Evolutionary conservation across 2,888 invertebrate species (phyloP).

Genomic region (Campoplex nolae): DNA sequence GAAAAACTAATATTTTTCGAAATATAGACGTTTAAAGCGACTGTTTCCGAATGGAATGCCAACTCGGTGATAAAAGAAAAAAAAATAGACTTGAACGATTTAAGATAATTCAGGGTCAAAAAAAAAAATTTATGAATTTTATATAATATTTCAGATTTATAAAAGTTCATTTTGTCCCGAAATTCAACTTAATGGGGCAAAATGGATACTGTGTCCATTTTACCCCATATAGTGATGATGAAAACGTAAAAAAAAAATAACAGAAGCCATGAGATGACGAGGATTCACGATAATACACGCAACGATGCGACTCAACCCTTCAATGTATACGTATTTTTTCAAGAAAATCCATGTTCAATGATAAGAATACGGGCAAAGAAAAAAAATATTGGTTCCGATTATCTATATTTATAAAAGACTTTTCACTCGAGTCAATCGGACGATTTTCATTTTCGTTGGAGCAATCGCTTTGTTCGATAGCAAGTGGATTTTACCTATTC

Average conservation of each 20-base stretch:
- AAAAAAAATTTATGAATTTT: too few species aligned
- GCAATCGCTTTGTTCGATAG: conserved; percentile 26
- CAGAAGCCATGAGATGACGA: conserved; percentile 76
- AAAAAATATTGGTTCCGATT: conserved; percentile 69
- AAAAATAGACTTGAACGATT: too few species aligned
- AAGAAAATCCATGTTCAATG: conserved; percentile 80
- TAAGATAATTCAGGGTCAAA: too few species aligned
- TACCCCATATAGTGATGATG: conserved; percentile 1
- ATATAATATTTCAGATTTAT: too few species aligned
- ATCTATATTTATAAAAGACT: background rate
- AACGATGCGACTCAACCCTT: conserved; percentile 79
- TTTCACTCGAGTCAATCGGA: background rate
- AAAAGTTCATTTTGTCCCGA: too few species aligned
- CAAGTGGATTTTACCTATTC: conserved; percentile 58
- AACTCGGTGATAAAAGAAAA: too few species aligned
- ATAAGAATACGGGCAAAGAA: conserved; percentile 76
- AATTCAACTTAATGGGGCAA: too few species aligned
- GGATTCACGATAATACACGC: conserved; percentile 72
- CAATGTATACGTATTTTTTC: conserved; percentile 83
- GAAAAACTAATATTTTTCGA: too few species aligned
- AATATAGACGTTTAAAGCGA: too few species aligned
- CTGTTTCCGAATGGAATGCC: too few species aligned
- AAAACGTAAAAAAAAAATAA: conserved; percentile 79
- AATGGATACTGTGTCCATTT: too few species aligned
- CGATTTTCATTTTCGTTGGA: background rate